Evolutionary conservation across 2,888 invertebrate species (phyloP), one percentile per base, ranked within the genome.

Genomic region (Drosophila pegasa): DNA sequence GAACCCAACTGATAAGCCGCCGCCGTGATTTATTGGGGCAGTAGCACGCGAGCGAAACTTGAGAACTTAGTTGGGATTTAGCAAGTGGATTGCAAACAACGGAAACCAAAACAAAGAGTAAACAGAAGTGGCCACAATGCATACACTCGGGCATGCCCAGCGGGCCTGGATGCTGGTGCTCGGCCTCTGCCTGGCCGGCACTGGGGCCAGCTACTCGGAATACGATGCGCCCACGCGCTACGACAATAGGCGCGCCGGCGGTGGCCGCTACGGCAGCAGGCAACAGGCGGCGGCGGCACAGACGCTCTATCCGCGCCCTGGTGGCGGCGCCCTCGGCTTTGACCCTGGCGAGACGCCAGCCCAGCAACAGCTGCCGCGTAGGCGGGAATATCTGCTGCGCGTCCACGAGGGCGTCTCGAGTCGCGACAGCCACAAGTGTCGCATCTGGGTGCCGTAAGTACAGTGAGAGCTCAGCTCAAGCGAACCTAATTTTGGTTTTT

Each of bases 401-500:
- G 29, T 51, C 10, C 75, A 84, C 50, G 81, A 76, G 52, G 56
- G 68, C 6, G 29, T 62, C 1, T 41, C 68, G 14, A 72, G 65
- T 54, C 56, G 51, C 0, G 70, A 57, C 14, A 61, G 61, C 16
- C 74, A 89, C 60, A 91, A 89, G 59, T 91, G 91, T 41, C 69
- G 76, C 16, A 80, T 89, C 35, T 91, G 90, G 87, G 87, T 91
- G 59, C 91, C 92, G 91, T 91, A 83, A 91, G 91, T 91, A 43
- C 55, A 55, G 43, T 43, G 25, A 35, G 14, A 9, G 2, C 43
- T 43, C 33, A 8, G 2, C 5, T 10, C 0, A 14, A 37, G 10
- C 6, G 50, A 16, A 50, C 25, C n/a, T n/a, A n/a, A n/a, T n/a
- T n/a, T n/a, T n/a, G n/a, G n/a, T n/a, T n/a, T n/a, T n/a, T n/a